phyloP scores from a whole-genome alignment of 2,888 invertebrate species.

The Homarus gammarus region DNA sequence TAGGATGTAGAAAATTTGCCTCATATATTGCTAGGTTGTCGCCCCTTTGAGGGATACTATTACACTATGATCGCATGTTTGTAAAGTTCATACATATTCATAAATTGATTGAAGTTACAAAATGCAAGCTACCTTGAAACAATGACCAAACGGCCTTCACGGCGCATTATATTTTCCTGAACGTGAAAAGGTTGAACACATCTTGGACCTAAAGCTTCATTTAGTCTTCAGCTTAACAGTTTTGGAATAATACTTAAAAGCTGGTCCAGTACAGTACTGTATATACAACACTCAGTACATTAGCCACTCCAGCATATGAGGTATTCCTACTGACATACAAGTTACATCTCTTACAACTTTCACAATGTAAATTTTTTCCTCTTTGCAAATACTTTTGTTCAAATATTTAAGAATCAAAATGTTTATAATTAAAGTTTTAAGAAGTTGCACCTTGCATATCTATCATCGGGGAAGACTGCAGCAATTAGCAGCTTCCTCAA shows the following conservation, averaged over 20 bases:
- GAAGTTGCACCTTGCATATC: background rate
- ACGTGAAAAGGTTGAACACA: background rate
- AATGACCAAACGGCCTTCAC: too few relatives aligned
- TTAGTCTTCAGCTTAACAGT: too few relatives aligned
- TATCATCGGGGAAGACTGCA: background rate
- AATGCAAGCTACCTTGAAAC: background rate
- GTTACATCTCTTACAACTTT: background rate
- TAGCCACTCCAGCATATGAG: background rate
- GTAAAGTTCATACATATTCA: background rate
- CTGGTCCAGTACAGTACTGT: too few relatives aligned
- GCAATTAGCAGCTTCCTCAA: background rate
- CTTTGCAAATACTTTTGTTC: too few relatives aligned
- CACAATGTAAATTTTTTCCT: background rate
- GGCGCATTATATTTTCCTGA: too few relatives aligned
- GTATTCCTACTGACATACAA: background rate
- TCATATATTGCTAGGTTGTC: background rate
- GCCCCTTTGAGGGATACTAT: background rate
- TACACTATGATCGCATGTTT: background rate
- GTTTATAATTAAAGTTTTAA: background rate
- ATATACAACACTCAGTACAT: background rate
- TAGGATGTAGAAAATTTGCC: background rate
- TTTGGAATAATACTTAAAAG: background rate
- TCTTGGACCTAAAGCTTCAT: too few relatives aligned
- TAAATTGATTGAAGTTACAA: background rate
- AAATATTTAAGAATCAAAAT: too few relatives aligned